A percentile compares a stretch with the other conserved stretches of the same genome.
These are phyloP conservation scores for Gymnorhina tibicen DNA, from an alignment of 2,113 vertebrate genomes.

Conservation along the genomic window DNA sequence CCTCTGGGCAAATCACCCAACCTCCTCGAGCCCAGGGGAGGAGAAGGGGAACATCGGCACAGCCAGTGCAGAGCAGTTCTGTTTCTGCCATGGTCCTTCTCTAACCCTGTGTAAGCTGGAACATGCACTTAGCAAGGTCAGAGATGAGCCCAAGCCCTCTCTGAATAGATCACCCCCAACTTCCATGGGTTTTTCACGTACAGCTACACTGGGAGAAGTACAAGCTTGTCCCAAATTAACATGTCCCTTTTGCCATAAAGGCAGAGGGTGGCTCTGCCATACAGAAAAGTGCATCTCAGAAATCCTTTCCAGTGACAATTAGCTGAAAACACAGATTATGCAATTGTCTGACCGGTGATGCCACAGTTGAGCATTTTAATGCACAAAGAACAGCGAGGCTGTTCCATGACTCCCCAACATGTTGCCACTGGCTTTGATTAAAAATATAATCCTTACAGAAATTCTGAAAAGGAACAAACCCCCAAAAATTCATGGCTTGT, in stretches of 20 bases:
- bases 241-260: neutral
- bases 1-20: conserved; percentile 28
- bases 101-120: neutral
- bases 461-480: neutral
- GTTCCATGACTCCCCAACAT: neutral
- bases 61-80: neutral
- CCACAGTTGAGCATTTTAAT: neutral
- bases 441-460: neutral
- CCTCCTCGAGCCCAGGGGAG: conserved; percentile 29
- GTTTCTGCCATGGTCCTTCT: neutral
- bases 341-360: neutral
- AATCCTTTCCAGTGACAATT: neutral
- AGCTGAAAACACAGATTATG: neutral
- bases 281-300: neutral
- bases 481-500: neutral
- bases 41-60: neutral
- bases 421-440: neutral
- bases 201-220: neutral
- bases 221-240: neutral
- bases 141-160: neutral
- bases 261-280: neutral
- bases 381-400: neutral
- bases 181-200: rapidly evolving
- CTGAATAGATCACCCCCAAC: neutral
- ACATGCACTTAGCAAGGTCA: neutral